Evolutionary conservation across 2,888 invertebrate species (phyloP), one percentile per base, ranked within the genome.

Genomic region (Pandemis heparana): DNA sequence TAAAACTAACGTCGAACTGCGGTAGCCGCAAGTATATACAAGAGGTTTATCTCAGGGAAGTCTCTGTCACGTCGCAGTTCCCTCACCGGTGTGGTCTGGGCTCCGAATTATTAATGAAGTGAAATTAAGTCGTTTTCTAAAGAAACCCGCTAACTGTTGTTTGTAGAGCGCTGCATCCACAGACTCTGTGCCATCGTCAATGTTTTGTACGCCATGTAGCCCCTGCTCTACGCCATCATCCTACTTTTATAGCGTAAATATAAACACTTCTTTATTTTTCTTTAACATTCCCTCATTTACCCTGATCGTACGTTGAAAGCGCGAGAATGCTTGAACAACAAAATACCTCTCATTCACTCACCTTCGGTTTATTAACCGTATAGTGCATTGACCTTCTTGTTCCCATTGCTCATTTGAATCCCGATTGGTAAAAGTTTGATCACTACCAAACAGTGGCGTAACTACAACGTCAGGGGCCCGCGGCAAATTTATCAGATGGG

Each of bases 171-270:
- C 83, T 75, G 86, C 89, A 77, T 78, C 81, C 74, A 79, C 86
- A 79, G 94, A 94, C 87, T 86, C 91, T 79, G 92, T 92, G 88
- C 86, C 88, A 78, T 78, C 94, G 77, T 89, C 93, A 85, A 87
- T 94, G 90, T 92, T 94, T 88, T 94, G 94, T 91, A 85, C 92
- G 84, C 89, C 91, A 82, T 92, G 91, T 91, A 90, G 86, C 78
- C 85, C 87, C 82, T 90, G 91, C 89, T 85, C 89, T 76, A 81
- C 89, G 77, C 83, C 85, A 80, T 88, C 88, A 87, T 92, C 92
- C 83, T 93, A 83, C 87, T 94, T 93, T 92, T 92, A 92, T 89
- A 87, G 91, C 90, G 94, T 94, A 94, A 94, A 89, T 94, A 94
- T 93, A 80, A 85, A 81, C 79, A 81, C 81, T 84, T 83, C 77